A percentile compares a stretch with the other conserved stretches of the same genome.
Conservation (phyloP, 2,888 invertebrate genomes). For the Sarcophaga variegata region DNA sequence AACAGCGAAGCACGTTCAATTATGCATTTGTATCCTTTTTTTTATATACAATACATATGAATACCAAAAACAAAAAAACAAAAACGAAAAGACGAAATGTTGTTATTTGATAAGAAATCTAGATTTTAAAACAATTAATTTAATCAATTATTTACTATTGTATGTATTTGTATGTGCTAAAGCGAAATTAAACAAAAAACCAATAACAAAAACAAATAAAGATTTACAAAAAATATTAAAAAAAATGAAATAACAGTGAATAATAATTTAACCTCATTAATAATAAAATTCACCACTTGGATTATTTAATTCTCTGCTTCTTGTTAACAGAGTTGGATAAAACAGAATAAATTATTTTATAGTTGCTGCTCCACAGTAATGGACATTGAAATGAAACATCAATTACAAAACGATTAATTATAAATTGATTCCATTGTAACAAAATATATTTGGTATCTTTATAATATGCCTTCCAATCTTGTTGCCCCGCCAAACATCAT, state of each 20-base stretch:
- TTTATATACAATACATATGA: slow-evolving; percentile 10
- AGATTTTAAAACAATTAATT: slow-evolving; percentile 47
- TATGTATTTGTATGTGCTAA: slow-evolving; percentile 63
- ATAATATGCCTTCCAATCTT: too few relatives aligned
- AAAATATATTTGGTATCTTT: too few relatives aligned
- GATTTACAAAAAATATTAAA: neutral
- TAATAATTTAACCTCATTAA: slow-evolving; percentile 22
- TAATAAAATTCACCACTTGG: too few relatives aligned
- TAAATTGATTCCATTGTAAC: too few relatives aligned
- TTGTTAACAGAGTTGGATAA: too few relatives aligned
- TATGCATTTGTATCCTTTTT: slow-evolving; percentile 13
- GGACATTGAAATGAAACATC: too few relatives aligned
- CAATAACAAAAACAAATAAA: slow-evolving; percentile 52
- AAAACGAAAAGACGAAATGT: neutral
- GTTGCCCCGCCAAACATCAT: too few relatives aligned
- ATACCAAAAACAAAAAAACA: slow-evolving; percentile 9
- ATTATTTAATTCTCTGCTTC: too few relatives aligned
- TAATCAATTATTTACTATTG: slow-evolving; percentile 53
- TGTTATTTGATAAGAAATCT: slow-evolving; percentile 58
- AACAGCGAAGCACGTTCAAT: slow-evolving; percentile 16
- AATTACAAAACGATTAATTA: too few relatives aligned
- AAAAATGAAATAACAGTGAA: slow-evolving; percentile 25
- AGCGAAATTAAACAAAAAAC: slow-evolving; percentile 43
- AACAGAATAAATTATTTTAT: too few relatives aligned
- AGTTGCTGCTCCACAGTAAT: too few relatives aligned